A percentile compares a stretch with the other conserved stretches of the same genome.
Evolutionary conservation across 2,888 invertebrate genomes (phyloP).

Genomic region (Amphimallon solstitiale): DNA sequence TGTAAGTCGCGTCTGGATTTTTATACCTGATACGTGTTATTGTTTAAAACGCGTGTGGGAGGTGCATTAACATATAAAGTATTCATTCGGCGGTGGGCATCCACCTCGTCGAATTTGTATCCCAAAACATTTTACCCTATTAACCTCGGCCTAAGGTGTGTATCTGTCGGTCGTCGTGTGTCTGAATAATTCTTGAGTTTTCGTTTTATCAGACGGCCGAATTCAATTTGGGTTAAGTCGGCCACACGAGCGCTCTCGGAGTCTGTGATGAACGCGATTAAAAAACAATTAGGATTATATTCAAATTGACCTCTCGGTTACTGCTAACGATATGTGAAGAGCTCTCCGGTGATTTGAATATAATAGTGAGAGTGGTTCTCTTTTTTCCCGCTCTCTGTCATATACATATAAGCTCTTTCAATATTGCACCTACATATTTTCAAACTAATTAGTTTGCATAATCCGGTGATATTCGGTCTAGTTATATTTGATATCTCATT

Average conservation of each 20-base stretch:
- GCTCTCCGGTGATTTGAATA: conserved; percentile 25
- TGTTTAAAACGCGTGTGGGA: conserved; percentile 37
- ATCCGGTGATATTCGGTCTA: too few relatives aligned
- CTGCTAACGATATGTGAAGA: conserved; percentile 9
- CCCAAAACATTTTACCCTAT: conserved; percentile 21
- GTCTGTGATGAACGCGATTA: conserved; percentile 16
- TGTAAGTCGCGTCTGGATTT: conserved; percentile 19
- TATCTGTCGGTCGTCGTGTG: background rate
- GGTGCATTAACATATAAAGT: conserved; percentile 45
- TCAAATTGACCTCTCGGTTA: conserved; percentile 23
- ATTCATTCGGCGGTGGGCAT: conserved; percentile 35
- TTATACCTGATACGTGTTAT: conserved; percentile 35
- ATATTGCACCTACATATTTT: too few relatives aligned
- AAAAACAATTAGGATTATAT: conserved; percentile 35
- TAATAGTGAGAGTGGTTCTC: conserved; percentile 18
- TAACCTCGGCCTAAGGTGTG: conserved; percentile 3
- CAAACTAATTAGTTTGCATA: too few relatives aligned
- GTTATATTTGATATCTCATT: too few relatives aligned
- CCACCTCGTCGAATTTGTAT: conserved; percentile 30
- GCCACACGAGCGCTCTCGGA: conserved; percentile 16
- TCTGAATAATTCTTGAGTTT: conserved; percentile 14
- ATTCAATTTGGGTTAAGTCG: background rate
- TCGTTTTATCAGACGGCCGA: background rate
- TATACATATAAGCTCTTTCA: too few relatives aligned
- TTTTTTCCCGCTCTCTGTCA: too few relatives aligned